Evolutionary conservation across 2,888 invertebrate species (phyloP).

Genomic region (Morpho achilles): DNA sequence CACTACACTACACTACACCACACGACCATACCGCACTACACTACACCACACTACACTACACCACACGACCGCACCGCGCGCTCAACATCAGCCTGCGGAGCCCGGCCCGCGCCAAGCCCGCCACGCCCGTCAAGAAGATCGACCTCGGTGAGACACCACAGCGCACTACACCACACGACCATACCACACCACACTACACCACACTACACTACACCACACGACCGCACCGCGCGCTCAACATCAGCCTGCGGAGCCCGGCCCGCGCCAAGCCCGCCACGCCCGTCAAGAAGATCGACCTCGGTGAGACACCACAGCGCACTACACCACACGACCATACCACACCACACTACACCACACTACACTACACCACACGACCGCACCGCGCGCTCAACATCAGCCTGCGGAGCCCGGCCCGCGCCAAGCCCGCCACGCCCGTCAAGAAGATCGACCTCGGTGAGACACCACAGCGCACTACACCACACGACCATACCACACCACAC

Average conservation of each 20-base stretch:
- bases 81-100: slow-evolving; percentile 59
- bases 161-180: too few relatives aligned
- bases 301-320: neutral
- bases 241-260: slow-evolving; percentile 55
- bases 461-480: too few relatives aligned
- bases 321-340: too few relatives aligned
- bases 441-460: slow-evolving; percentile 72
- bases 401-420: slow-evolving; percentile 48
- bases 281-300: slow-evolving; percentile 79
- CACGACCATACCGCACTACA: too few relatives aligned
- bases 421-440: slow-evolving; percentile 57
- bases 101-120: slow-evolving; percentile 43
- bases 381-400: slow-evolving; percentile 50
- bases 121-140: slow-evolving; percentile 72
- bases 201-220: too few relatives aligned
- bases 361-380: slow-evolving; percentile 1
- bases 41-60: too few relatives aligned
- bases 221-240: slow-evolving; percentile 38
- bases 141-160: slow-evolving; percentile 52
- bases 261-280: slow-evolving; percentile 47
- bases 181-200: too few relatives aligned
- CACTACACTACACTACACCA: too few relatives aligned
- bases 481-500: too few relatives aligned
- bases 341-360: too few relatives aligned
- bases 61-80: slow-evolving; percentile 11